These are phyloP conservation scores for Hemibagrus wyckioides DNA, from an alignment of 2,113 vertebrate species.

Conservation along the genomic window DNA sequence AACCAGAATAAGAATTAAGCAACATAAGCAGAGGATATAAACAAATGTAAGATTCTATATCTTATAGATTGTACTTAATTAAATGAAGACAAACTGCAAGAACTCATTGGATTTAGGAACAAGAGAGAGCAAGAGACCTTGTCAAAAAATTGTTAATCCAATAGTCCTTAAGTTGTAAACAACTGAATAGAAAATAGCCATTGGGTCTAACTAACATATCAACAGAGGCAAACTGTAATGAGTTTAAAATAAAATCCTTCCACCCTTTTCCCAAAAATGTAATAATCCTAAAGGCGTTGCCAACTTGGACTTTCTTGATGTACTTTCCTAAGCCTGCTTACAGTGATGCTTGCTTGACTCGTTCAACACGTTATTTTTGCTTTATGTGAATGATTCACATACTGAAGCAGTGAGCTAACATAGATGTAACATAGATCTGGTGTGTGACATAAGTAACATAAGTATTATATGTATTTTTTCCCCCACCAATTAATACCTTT, in stretches of 20 bases:
- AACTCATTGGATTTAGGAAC: not conserved
- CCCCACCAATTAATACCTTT: conserved; percentile 32
- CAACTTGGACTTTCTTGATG: not conserved
- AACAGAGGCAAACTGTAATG: not conserved
- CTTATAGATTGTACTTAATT: not conserved
- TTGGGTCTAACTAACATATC: not conserved
- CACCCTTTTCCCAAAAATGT: not conserved
- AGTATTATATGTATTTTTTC: not conserved
- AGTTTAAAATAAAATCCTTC: not conserved
- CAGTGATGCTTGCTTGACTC: not conserved
- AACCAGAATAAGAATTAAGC: not conserved
- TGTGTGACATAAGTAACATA: not conserved
- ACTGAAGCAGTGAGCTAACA: not conserved
- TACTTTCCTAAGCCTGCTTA: not conserved
- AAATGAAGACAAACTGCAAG: not conserved
- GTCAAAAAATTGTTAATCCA: not conserved
- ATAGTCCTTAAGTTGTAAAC: not conserved
- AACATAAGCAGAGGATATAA: not conserved
- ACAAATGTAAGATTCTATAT: not conserved
- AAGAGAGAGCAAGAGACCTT: not conserved
- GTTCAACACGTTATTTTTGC: not conserved
- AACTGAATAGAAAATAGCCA: not conserved
- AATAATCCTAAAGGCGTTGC: not conserved
- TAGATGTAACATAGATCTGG: not conserved
- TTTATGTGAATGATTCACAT: not conserved